Conservation (phyloP, 2,888 invertebrate species). For the Dicyrtoma fusca region DNA sequence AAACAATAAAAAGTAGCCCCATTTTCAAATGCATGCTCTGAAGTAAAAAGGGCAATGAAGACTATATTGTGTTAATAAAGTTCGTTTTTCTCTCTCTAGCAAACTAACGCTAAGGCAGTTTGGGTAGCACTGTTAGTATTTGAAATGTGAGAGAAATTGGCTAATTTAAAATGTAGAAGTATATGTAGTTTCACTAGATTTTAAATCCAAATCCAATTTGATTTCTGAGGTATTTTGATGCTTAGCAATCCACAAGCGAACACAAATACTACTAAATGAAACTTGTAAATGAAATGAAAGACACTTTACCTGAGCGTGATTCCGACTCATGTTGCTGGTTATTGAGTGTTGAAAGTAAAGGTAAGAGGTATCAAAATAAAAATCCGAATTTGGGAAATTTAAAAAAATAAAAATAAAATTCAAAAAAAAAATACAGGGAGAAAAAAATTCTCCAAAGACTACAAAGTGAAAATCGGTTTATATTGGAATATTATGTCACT, state of each 20-base stretch:
- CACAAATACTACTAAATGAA: no score
- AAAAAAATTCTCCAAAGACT: constrained; percentile 14
- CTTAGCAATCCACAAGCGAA: no score
- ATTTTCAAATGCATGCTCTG: no score
- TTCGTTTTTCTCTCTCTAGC: no score
- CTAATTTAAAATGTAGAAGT: no score
- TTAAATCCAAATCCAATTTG: constrained; percentile 1
- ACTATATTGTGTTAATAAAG: no score
- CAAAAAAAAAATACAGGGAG: constrained; percentile 11
- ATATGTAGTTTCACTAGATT: background rate
- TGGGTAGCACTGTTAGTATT: no score
- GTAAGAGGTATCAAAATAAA: constrained; percentile 2
- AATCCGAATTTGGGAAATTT: constrained; percentile 7
- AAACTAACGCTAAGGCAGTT: no score
- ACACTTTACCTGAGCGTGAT: constrained; percentile 34
- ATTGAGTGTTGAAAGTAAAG: background rate
- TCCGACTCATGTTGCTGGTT: constrained; percentile 37
- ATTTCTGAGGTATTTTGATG: background rate
- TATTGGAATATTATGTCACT: background rate
- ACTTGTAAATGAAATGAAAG: background rate
- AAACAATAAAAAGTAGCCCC: no score
- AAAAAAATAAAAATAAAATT: constrained; percentile 4
- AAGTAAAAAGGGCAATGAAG: no score
- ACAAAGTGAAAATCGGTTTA: background rate
- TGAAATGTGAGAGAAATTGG: no score